phyloP scores from a whole-genome alignment of 1,140 invertebrate species.

The Tribolium madens region DNA sequence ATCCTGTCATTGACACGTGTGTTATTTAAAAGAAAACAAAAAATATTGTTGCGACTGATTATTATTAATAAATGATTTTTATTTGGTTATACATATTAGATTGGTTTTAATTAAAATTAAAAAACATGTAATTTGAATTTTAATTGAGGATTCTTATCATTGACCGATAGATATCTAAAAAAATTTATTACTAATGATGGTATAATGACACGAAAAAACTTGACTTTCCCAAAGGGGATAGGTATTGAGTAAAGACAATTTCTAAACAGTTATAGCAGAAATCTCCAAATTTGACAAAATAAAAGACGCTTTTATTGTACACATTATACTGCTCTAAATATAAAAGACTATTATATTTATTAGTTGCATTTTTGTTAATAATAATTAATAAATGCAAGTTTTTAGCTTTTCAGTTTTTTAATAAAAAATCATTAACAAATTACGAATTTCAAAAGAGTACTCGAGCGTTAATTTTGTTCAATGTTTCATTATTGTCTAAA shows the following conservation, averaged over 20 bases:
- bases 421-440: too few species aligned
- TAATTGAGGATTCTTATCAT: not conserved
- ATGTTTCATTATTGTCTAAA: not conserved
- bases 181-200: not conserved
- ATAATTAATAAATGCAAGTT: too few species aligned
- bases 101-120: not conserved
- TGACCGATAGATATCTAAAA: not conserved
- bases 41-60: not conserved
- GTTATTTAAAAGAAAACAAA: not conserved
- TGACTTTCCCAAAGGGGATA: constrained; percentile 3
- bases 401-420: too few species aligned
- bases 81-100: not conserved
- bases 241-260: not conserved
- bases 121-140: not conserved
- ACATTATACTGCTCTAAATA: too few species aligned
- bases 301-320: too few species aligned
- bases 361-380: too few species aligned
- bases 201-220: not conserved
- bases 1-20: constrained; percentile 8
- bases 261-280: not conserved
- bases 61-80: not conserved
- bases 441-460: too few species aligned
- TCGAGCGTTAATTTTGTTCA: not conserved
- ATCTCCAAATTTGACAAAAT: not conserved
- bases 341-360: too few species aligned